Evolutionary conservation across 2,888 invertebrate genomes (phyloP), one percentile per base, ranked within the genome.

Genomic region (Thymelicus acteon): DNA sequence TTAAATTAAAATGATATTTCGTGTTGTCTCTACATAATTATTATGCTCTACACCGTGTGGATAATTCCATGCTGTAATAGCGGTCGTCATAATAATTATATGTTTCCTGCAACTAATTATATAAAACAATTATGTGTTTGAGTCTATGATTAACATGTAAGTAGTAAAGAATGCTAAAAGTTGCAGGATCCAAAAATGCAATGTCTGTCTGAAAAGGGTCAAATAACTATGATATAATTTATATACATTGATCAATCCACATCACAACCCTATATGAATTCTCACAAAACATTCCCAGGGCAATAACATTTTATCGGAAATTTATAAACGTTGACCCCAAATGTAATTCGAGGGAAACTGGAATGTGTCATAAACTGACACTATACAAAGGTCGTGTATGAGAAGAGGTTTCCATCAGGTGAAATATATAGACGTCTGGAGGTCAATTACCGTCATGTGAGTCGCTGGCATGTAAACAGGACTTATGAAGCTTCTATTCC

Each of bases 401-500:
- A 71, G 71, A 64, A 60, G 60, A 64, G 54, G 67, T 67, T 74
- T 72, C 71, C 65, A 76, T 75, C 76, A 77, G 74, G 74, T 76
- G 74, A 65, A 57, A 63, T 67, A 72, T 60, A 48, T 67, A 69
- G 73, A 73, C 67, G 72, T 76, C 69, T 68, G 72, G 72, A 75
- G 75, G 78, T 77, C 75, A 73, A 65, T 69, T 68, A 73, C 71
- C 54, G 65, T 57, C 62, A 76, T 75, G 72, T 69, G 73, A 71
- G 67, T 57, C 71, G 76, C 69, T 72, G 76, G 70, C 71, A 65
- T 77, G 76, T 79, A 77, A 82, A 78, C 72, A 78, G 75, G 81
- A 82, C 83, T 84, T 82, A 81, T 76, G 76, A 75, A 63, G 72
- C 72, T 72, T 76, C 76, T 79, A 81, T 78, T 77, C 75, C 71